These are phyloP conservation scores for Megathymus violae DNA, from an alignment of 1,140 invertebrate species.

Conservation along the genomic window DNA sequence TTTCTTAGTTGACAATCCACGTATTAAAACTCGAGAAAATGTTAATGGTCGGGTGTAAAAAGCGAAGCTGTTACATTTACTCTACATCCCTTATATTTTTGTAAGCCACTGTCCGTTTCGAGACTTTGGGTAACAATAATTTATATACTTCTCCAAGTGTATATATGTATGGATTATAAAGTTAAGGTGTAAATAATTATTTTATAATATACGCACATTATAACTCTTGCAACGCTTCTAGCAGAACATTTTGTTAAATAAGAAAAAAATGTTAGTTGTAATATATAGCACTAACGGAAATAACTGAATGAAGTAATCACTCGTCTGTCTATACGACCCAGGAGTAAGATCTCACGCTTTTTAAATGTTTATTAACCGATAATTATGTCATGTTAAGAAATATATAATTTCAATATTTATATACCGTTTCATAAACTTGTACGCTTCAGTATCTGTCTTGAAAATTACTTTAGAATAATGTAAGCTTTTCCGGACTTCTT, in stretches of 20 bases:
- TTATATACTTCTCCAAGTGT: neutral
- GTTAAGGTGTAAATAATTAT: neutral
- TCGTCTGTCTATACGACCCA: slow-evolving; percentile 8
- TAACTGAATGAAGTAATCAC: neutral
- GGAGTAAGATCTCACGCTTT: slow-evolving; percentile 20
- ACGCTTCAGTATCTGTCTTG: no score
- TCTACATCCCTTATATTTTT: neutral
- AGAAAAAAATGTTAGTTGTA: slow-evolving; percentile 22
- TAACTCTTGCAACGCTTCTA: neutral
- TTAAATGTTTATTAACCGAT: no score
- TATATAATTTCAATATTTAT: no score
- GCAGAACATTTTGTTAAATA: neutral
- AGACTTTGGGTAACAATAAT: neutral
- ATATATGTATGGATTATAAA: neutral
- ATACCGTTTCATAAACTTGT: no score
- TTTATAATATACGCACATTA: neutral
- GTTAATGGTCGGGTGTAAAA: no score
- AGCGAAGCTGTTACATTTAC: neutral
- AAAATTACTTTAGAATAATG: no score
- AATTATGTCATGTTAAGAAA: no score
- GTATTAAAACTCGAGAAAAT: no score
- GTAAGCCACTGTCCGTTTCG: neutral
- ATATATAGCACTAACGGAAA: slow-evolving; percentile 23
- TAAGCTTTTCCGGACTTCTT: no score
- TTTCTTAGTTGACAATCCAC: no score